Conservation (phyloP, 1,140 invertebrate species). For the Megalonaias nervosa region DNA sequence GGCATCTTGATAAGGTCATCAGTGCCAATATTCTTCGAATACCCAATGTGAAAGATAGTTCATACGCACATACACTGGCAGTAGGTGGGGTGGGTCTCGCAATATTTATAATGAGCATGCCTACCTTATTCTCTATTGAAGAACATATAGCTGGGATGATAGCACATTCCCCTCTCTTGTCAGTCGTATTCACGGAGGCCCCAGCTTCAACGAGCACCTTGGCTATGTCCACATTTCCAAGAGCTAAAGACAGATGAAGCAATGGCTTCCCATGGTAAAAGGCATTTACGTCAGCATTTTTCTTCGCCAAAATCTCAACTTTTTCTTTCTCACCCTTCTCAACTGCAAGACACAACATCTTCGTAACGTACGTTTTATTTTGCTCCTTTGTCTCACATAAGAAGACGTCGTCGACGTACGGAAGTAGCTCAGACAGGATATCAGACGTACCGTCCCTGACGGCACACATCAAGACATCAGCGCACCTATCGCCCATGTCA, state of each 20-base stretch:
- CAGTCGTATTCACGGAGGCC: not conserved
- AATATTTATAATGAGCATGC: no score
- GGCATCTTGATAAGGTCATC: no score
- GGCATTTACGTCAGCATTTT: slow-evolving; percentile 17
- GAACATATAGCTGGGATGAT: not conserved
- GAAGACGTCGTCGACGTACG: not conserved
- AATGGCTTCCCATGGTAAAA: slow-evolving; percentile 10
- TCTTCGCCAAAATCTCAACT: not conserved
- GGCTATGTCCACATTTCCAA: slow-evolving; percentile 4
- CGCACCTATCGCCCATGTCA: not conserved
- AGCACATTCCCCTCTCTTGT: slow-evolving; percentile 8
- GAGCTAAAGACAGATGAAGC: slow-evolving; percentile 10
- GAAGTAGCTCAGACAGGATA: not conserved
- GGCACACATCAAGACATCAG: not conserved
- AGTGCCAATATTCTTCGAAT: no score
- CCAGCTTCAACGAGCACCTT: slow-evolving; percentile 11
- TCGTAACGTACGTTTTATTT: not conserved
- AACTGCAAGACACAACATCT: slow-evolving; percentile 16
- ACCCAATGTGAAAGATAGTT: no score
- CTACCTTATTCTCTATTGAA: no score
- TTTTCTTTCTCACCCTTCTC: slow-evolving; percentile 1
- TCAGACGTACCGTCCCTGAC: not conserved
- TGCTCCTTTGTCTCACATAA: not conserved
- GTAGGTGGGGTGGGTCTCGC: no score
- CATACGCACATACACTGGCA: no score